Base-by-base conservation (phyloP, 2,888 invertebrate species). In the Barypeithes pellucidus region DNA sequence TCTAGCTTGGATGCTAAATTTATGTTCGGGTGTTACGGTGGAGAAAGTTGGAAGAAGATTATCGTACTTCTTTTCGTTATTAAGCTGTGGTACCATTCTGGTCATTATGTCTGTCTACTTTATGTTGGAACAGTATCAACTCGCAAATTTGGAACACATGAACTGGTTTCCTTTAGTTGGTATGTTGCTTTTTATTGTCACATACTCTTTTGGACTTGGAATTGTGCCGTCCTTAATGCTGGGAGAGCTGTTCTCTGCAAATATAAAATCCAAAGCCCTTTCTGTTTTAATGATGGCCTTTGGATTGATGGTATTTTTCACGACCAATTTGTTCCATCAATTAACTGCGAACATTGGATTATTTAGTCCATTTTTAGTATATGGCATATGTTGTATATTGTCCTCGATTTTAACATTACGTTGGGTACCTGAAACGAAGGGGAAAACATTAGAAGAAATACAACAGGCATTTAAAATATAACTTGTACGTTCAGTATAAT, bases 361-460 rank as follows among this genome's bases (percentile, higher is more conserved):
- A 52, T 82, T 77, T 63, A 72, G 77, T 4, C 81, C 83, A 18
- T 84, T 84, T 75, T 76, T 79, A 12, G 73, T 82, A 18, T 85
- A 82, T 75, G 75, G 80, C 0, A 29, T 77, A 11, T 77, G 77
- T 41, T 80, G 81, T 52, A 79, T 82, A 18, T 3, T 80, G 3
- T 77, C 79, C 14, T 73, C 79, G 7, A 61, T 81, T 33, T 77
- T 81, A 61, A 79, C 81, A 12, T 79, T 82, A 67, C 81, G 77
- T 73, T 79, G 80, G 73, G 78, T 85, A 20, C 84, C 84, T 2
- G 84, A 85, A 75, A 85, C 84, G 1, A 83, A 81, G 76, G 84
- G 84, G 11, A 83, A 82, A 69, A 82, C 83, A n/a, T 76, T 85
- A 36, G 83, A 83, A 68, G 83, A 84, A 77, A 84, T 84, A 59